Percentiles rank a stretch among this genome's conserved stretches.
Evolutionary conservation across 2,888 invertebrate genomes (phyloP).

Genomic region (Cryptophagus acutangulus): DNA sequence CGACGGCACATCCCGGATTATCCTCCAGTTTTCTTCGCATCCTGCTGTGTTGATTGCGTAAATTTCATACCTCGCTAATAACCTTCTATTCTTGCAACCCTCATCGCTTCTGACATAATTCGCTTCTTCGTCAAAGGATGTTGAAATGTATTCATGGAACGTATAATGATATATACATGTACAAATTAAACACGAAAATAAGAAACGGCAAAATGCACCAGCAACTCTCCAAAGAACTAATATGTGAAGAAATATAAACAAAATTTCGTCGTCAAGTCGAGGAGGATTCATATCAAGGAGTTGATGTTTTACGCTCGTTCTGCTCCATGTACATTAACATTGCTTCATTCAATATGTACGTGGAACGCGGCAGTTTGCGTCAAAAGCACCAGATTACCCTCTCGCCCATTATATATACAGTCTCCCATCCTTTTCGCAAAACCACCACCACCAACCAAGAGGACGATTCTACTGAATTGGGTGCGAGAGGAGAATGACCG

Average conservation of each 20-base stretch:
- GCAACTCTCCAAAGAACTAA: too few species aligned
- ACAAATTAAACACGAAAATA: too few species aligned
- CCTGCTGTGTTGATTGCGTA: slow-evolving; percentile 16
- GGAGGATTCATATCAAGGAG: slow-evolving; percentile 7
- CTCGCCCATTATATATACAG: background rate
- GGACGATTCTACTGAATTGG: background rate
- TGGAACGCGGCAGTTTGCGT: slow-evolving; percentile 3
- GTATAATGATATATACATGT: too few species aligned
- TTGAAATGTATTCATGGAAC: too few species aligned
- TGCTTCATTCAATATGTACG: slow-evolving; percentile 7
- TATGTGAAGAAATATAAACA: too few species aligned
- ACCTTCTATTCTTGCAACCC: background rate
- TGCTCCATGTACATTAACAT: slow-evolving; percentile 1
- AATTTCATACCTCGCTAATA: slow-evolving; percentile 8
- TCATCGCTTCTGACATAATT: too few species aligned
- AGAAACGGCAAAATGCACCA: too few species aligned
- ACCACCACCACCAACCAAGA: background rate
- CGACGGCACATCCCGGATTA: slow-evolving; percentile 15
- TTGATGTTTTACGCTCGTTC: slow-evolving; percentile 4
- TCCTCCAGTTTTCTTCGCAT: slow-evolving; percentile 12
- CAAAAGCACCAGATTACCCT: background rate
- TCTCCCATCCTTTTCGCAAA: background rate
- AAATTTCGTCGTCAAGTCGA: background rate
- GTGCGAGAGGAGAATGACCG: slow-evolving; percentile 4
- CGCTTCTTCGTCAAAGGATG: too few species aligned